Evolutionary conservation across 92 coral and sea anemone species (phyloP), one percentile per base, ranked within the genome.

Genomic region (Bergia puertoricense): DNA sequence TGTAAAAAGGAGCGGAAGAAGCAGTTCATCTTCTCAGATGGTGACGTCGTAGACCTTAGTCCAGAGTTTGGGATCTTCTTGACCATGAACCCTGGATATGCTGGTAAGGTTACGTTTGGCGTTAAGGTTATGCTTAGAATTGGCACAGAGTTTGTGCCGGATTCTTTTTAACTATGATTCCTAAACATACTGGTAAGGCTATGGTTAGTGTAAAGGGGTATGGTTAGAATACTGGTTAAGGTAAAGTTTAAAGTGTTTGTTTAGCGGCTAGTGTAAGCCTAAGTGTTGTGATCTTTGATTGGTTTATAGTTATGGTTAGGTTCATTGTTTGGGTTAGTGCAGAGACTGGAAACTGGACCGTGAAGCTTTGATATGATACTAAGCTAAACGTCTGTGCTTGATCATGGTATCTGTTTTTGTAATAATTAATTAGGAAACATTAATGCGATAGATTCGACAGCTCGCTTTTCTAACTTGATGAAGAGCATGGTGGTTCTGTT

Each of bases 11-110:
- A 95, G 77, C 88, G 98, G 37, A 95, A 95, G 92, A 95, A 91
- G 85, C 98, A 95, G 85, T 95, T 95, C 50, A 93, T 95, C 72
- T 95, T 95, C 90, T 95, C 98, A 11, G 98, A 95, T 57, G 98
- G 98, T 8, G 98, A 95, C 74, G 96, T 93, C 67, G 98, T 95
- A 46, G 90, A 91, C 20, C 90, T 95, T 92, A 95, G 92, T 65
- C 96, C 98, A 2, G 98, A 95, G 87, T 95, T 95, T 79, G 98
- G 98, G 48, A 91, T 91, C n/a, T 92, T 88, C 41, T 72, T 76
- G 54, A 83, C 86, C 50, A 90, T 90, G 90, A 90, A 90, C 76
- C 77, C 86, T n/a, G 86, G 86, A 68, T 83, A 83, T 46, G 86
- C 86, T 68, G 86, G 86, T 82, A 42, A 82, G 72, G 41, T 10